Evolutionary conservation across 2,888 invertebrate genomes (phyloP).

Genomic region (Papilio protenor): DNA sequence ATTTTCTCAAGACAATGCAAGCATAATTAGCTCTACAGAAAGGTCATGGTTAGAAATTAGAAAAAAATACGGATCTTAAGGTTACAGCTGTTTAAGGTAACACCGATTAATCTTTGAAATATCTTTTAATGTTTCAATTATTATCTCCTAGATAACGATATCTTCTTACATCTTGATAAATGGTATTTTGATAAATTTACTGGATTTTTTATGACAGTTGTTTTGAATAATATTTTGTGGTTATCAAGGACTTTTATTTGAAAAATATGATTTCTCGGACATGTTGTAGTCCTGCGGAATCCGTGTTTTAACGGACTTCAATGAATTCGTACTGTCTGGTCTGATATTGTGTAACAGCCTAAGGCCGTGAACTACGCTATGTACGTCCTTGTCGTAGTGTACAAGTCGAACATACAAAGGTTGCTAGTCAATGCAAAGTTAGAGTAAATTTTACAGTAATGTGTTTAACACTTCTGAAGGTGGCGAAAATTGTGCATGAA

Average conservation of each 20-base stretch:
- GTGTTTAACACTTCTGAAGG: neutral
- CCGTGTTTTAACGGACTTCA: no score
- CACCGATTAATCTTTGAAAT: neutral
- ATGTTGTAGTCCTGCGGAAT: no score
- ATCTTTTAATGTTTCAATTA: neutral
- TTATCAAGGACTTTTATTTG: no score
- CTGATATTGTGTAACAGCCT: neutral
- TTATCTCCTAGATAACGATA: neutral
- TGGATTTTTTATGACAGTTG: neutral
- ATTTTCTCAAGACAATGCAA: constrained; percentile 6
- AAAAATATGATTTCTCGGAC: no score
- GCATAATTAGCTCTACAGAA: neutral
- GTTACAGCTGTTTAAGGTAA: neutral
- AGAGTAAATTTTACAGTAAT: constrained; percentile 26
- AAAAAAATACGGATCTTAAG: neutral
- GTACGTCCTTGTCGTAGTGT: neutral
- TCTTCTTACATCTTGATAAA: neutral
- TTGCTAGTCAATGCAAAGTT: neutral
- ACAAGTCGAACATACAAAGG: neutral
- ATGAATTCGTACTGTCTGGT: no score
- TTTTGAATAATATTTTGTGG: neutral
- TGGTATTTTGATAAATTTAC: neutral
- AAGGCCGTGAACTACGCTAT: neutral
- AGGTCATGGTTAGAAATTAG: constrained; percentile 16
- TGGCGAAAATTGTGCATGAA: constrained; percentile 13